A percentile compares a stretch with the other conserved stretches of the same genome.
Evolutionary conservation across 1,140 invertebrate species (phyloP).

Genomic region (Brachionus paranguensis): DNA sequence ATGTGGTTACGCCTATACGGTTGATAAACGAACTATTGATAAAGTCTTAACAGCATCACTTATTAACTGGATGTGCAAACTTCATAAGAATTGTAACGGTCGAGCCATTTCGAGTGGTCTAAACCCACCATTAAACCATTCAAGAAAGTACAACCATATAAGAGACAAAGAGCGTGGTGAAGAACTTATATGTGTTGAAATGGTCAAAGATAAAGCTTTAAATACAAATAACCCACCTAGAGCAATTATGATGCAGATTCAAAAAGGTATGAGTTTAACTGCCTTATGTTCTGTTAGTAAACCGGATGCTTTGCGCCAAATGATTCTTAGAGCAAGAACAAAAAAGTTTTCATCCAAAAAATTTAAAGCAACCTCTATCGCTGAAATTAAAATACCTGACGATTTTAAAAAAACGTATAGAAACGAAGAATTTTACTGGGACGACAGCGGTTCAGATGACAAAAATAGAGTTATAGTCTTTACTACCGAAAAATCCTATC

Average conservation of each 20-base stretch:
- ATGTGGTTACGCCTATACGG: not conserved
- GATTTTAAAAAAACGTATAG: not conserved
- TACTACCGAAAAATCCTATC: not conserved
- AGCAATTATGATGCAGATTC: not conserved
- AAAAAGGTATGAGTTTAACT: not conserved
- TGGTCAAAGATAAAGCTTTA: not conserved
- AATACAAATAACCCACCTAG: not conserved
- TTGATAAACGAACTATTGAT: not conserved
- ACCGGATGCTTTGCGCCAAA: not conserved
- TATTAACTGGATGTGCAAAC: not conserved
- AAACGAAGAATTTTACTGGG: conserved; percentile 2
- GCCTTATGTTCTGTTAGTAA: not conserved
- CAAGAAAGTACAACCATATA: not conserved
- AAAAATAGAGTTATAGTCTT: not conserved
- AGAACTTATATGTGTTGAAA: not conserved
- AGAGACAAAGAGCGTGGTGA: not conserved
- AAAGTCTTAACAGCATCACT: not conserved
- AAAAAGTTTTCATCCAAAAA: not conserved
- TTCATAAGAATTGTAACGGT: not conserved
- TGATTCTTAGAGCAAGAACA: not conserved
- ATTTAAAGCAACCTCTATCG: too few relatives aligned
- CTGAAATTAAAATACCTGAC: too few relatives aligned
- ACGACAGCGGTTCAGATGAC: not conserved
- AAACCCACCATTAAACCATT: not conserved
- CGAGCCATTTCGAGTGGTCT: not conserved